Evolutionary conservation across 1,140 invertebrate genomes (phyloP).

Genomic region (Armadillidium nasatum): DNA sequence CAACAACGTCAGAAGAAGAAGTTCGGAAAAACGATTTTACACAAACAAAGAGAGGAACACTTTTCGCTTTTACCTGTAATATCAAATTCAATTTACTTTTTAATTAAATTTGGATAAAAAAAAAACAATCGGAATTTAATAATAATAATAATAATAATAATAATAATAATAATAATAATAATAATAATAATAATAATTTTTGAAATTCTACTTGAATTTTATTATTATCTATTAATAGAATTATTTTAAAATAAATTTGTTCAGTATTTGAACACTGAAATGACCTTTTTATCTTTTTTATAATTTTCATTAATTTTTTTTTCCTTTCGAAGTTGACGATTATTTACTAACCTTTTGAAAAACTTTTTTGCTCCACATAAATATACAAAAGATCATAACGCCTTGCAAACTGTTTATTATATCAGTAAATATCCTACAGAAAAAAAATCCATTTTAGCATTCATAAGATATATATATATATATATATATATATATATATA

Average conservation of each 20-base stretch:
- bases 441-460: neutral
- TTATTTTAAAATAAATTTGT: too few species aligned
- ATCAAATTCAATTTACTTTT: too few species aligned
- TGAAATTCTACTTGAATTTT: too few species aligned
- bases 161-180: too few species aligned
- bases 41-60: neutral
- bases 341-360: constrained; percentile 21
- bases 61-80: neutral
- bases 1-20: neutral
- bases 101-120: too few species aligned
- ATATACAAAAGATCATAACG: constrained; percentile 79
- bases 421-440: constrained; percentile 60
- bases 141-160: too few species aligned
- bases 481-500: neutral
- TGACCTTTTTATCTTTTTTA: neutral
- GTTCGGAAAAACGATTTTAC: neutral
- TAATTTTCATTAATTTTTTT: neutral
- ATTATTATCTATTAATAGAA: too few species aligned
- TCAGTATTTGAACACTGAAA: too few species aligned
- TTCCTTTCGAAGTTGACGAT: neutral
- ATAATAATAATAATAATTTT: too few species aligned
- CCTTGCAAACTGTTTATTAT: constrained; percentile 77
- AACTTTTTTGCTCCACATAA: constrained; percentile 65
- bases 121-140: too few species aligned
- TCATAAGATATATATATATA: neutral